Evolutionary conservation across 2,888 invertebrate genomes (phyloP), one percentile per base, ranked within the genome.

Genomic region (Drosophila aldrichi): DNA sequence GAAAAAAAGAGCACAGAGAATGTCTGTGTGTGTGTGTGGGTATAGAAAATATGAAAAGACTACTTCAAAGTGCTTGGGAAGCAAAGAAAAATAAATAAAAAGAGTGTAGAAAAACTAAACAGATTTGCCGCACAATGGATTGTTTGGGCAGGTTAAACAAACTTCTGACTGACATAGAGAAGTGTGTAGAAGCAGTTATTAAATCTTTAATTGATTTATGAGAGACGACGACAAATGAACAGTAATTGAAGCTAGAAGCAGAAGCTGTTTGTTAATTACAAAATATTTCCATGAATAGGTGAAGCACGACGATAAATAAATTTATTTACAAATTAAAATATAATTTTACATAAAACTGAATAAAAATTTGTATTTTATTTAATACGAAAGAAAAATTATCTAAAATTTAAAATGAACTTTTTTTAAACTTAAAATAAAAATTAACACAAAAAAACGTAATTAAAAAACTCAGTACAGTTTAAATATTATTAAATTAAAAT

Each of bases 101-200:
- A n/a, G n/a, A n/a, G 29, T 25, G 18, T 5, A 29, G 38, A 55
- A 20, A 49, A 52, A 43, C 40, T 36, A 57, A 54, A 38, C 40
- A 46, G 40, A 59, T 52, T 57, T 60, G 48, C 16, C 0, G 25
- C 25, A 46, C 40, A 20, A 29, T 29, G 38, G 12, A 65, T 16
- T 49, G 52, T 4, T 43, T 46, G 36, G 16, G 9, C 22, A 38
- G 29, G 38, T 20, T 38, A 55, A 52, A 18, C 38, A 58, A 46
- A 62, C 38, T 38, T 20, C 1, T 12, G 25, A 10, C 22, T 34
- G 16, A 14, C 38, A 40, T 2, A 6, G n/a, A 59, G 10, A 16
- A 40, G n/a, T 40, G 38, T 38, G 16, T 14, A 14, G 25, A n/a
- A 25, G 40, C 25, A 54, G 25, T 40, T 40, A 54, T 54, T 54